Base-by-base conservation (phyloP, 2,888 invertebrate species). In the Endomychus coccineus region DNA sequence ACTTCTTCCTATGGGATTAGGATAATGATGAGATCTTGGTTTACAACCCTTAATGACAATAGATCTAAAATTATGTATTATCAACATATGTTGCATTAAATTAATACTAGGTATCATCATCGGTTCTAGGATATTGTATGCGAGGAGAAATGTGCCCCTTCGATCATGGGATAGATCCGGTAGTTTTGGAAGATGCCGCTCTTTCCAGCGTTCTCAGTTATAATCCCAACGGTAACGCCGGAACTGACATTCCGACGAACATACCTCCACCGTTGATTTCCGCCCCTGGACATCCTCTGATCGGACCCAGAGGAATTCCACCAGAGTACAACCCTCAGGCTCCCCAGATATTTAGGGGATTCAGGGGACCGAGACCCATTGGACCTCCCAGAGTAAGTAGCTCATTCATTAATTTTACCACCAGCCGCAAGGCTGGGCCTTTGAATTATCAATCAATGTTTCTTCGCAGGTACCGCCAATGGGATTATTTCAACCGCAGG, bases 151-250 rank as follows among this genome's bases (percentile, higher is more conserved):
- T 91, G 42, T 98, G 98, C 62, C 90, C 88, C 3, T 98, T 81
- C 74, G 96, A 97, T 69, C 97, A 98, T 70, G 97, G 97, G 4
- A 75, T 80, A 1, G 96, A 97, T 66, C 96, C 97, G 0, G 89
- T 98, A 0, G 90, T 97, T 2, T 70, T 97, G 16, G 95, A 95
- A 56, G 91, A 92, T 59, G 78, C 87, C 1, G 78, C 73, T 9
- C 59, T 78, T 16, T 71, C 71, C 36, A 66, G 70, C 1, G 74
- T 77, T 30, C 57, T 76, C 36, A 68, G 67, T 6, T 73, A 70
- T 40, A 68, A 70, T 17, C 69, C 70, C 2, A 69, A 70, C 43
- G 67, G 67, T 44, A 50, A 53, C 31, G 60, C 48, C 9, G 39
- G 48, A 11, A 34, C 51, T 2, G 50, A 51, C 32, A 43, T 46